Evolutionary conservation across 30 jellyfish, hydroid and myxozoan genomes (phyloP).

Genomic region (Aurelia sp.): DNA sequence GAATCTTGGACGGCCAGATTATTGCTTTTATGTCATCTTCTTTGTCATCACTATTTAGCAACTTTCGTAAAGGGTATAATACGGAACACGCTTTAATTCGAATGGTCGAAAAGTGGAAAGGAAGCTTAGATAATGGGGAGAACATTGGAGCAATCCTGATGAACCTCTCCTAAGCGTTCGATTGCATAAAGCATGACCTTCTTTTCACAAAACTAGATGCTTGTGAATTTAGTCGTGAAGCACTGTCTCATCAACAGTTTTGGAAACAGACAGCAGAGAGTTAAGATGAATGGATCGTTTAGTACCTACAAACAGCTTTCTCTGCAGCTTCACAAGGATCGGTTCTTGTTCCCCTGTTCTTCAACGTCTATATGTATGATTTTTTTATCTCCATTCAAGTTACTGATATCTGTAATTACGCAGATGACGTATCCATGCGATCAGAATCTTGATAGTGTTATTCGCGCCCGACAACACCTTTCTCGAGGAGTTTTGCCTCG

Average conservation of each 20-base stretch:
- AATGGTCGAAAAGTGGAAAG: slow-evolving; percentile 23
- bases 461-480: no score
- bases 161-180: slow-evolving; percentile 32
- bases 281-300: not conserved
- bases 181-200: slow-evolving; percentile 19
- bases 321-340: slow-evolving; percentile 31
- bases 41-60: not conserved
- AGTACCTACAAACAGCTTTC: not conserved
- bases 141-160: slow-evolving; percentile 3
- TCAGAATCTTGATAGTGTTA: slow-evolving; percentile 2
- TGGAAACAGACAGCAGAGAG: slow-evolving; percentile 11
- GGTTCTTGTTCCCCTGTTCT: not conserved
- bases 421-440: slow-evolving; percentile 38
- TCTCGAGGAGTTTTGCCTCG: no score
- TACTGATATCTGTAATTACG: not conserved
- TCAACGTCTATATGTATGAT: not conserved
- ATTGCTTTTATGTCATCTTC: not conserved
- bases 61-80: not conserved
- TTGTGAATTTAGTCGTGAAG: slow-evolving; percentile 11
- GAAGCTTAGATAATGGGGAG: not conserved
- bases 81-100: slow-evolving; percentile 21
- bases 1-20: slow-evolving; percentile 10
- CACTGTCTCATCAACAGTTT: not conserved
- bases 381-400: not conserved
- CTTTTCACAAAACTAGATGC: slow-evolving; percentile 2